These are phyloP conservation scores for Gadopsis bispinosus DNA, from an alignment of 2,797 vertebrate genomes.

Conservation along the genomic window DNA sequence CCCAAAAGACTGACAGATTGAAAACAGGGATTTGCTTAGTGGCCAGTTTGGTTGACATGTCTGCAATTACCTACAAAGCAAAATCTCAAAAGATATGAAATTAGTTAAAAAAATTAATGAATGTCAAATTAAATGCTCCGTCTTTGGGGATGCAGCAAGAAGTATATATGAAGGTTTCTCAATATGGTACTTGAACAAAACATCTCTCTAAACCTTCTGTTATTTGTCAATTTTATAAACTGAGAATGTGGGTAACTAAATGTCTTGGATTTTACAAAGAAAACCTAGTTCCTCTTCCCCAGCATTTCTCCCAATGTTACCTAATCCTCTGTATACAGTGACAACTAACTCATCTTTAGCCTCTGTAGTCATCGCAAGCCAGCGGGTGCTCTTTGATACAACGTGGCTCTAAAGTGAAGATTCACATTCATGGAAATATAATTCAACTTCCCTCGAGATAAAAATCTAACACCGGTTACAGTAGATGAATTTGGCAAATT, in stretches of 20 bases:
- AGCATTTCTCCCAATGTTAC: conserved; percentile 23
- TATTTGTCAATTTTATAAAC: conserved; percentile 17
- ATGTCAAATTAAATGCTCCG: conserved; percentile 39
- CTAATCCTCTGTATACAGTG: conserved; percentile 54
- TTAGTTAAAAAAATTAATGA: conserved; percentile 27
- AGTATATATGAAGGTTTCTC: conserved; percentile 28
- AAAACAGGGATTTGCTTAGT: conserved; percentile 24
- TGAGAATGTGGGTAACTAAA: conserved; percentile 20
- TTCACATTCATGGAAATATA: conserved; percentile 19
- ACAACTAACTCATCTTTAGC: conserved; percentile 66
- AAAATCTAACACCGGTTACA: conserved; percentile 47
- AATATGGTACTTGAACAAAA: conserved; percentile 47
- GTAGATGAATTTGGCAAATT: conserved; percentile 56
- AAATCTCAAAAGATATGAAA: conserved; percentile 45
- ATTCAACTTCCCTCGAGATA: conserved; percentile 26
- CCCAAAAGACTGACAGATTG: conserved; percentile 46
- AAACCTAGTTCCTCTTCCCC: conserved; percentile 26
- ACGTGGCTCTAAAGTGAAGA: conserved; percentile 42
- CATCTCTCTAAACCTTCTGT: conserved; percentile 25
- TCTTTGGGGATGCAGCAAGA: conserved; percentile 35
- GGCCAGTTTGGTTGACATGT: conserved; percentile 24
- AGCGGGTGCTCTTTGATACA: conserved; percentile 16
- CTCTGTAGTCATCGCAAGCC: conserved; percentile 6
- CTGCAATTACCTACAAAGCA: conserved; percentile 45
- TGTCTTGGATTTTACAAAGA: conserved; percentile 31